Evolutionary conservation across 2,113 vertebrate species (phyloP), one percentile per base, ranked within the genome.

Genomic region (Leucosticte australis): DNA sequence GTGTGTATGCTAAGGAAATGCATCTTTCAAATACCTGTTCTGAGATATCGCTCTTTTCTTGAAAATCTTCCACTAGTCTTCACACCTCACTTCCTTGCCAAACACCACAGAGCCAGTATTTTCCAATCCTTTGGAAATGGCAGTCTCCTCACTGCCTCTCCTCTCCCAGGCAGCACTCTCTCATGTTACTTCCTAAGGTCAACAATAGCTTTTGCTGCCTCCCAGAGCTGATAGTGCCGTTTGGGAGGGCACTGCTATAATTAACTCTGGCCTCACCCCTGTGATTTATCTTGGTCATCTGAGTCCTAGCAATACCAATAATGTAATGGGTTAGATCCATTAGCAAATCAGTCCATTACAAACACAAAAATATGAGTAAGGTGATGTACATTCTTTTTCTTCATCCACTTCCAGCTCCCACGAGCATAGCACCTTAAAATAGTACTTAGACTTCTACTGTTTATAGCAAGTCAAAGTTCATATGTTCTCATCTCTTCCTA

Each of bases 281-380:
- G 16, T 91, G 68, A 93, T 84, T 92, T 95, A 90, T 69, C 57
- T 84, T 88, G 80, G 57, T 67, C 71, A 91, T 94, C 73, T 46
- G 46, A 88, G 47, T 81, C 46, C 35, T 50, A 69, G 65, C 71
- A 91, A 92, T 42, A 86, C 46, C 35, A 91, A 47, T 42, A 83
- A 73, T 55, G 31, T 44, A 92, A 91, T 50, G 16, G 30, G 49
- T n/a, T 86, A 42, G 33, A 76, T 77, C 75, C 50, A 77, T 88
- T 70, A 93, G 59, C 33, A 90, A 69, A 91, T 91, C 53, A 57
- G 47, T 73, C 53, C 11, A 52, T 77, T 91, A 83, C 35, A 91
- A 90, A 88, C 35, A 83, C 31, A 85, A 91, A 87, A 96, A 52
- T 65, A 49, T 3, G 15, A 84, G 65, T 62, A 87, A 88, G 27